Base-by-base conservation (phyloP, 2,113 vertebrate genomes). In the Corythoichthys haematopterus region DNA sequence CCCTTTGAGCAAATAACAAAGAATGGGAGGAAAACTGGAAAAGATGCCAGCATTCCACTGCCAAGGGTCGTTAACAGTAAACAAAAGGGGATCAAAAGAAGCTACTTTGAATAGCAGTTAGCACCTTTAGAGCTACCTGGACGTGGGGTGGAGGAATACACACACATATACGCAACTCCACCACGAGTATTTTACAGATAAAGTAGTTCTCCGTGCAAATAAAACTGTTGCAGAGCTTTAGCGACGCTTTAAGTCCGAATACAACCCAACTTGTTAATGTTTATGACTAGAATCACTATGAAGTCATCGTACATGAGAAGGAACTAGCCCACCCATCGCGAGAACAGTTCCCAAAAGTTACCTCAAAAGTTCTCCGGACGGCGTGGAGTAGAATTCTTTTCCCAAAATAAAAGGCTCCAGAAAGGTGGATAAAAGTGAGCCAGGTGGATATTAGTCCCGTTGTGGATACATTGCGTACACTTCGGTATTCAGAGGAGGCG, bases 91-190 rank as follows among this genome's bases (percentile, higher is more conserved):
- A 48, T 46, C 72, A 48, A 79, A 84, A 85, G 61, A 0, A 68
- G 16, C 47, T 12, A 12, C 4, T 71, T 33, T 77, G 76, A 61
- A 65, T 58, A 75, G 76, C 76, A 48, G 48, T 85, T 85, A 60
- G 77, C 81, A 68, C 83, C 74, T 77, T 67, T 48, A 36, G 69
- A n/a, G 65, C 69, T 83, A 86, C 84, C 84, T 85, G 81, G 40
- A 55, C 28, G 68, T 71, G 72, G 64, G 80, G 68, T 37, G 55
- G 64, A 52, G 69, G 65, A 64, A 5, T 4, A 33, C 28, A 16
- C 6, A 13, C 8, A 20, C 35, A 52, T 28, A 52, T 15, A 52
- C 35, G 10, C 55, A 36, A 36, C 2, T 2, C 28, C 35, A 36
- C 33, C 48, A 16, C 47, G 64, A 38, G 16, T 7, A 60, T n/a